Base-by-base conservation (phyloP, 2,888 invertebrate genomes). In the Platycheirus albimanus region DNA sequence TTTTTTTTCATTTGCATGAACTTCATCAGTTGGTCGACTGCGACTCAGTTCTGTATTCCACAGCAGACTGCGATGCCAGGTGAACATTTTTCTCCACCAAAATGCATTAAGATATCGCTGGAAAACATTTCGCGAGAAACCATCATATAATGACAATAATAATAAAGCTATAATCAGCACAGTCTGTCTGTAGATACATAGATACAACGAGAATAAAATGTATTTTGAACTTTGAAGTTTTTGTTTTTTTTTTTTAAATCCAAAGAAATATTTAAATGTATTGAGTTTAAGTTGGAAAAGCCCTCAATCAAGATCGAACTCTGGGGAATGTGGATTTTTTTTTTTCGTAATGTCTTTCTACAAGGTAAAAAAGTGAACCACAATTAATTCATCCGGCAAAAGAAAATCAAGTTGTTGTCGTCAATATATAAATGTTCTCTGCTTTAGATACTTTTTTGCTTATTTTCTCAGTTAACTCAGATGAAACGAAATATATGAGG, bases 391-490 rank as follows among this genome's bases (percentile, higher is more conserved):
- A 84, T 84, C 84, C 75, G 84, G 74, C 61, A 66, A 54, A 79
- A 70, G 74, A 79, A 79, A 84, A 84, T 84, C 84, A 84, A 84
- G 84, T 84, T 84, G 83, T 78, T 78, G 74, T 79, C 78, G 72
- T 78, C 81, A 56, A 77, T 63, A 74, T 54, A 43, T 64, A 10
- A 45, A 30, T 51, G 51, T 20, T 61, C 33, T 61, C 11, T 30
- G 33, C 24, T 15, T 43, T n/a, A n/a, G n/a, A n/a, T n/a, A n/a
- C n/a, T 20, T 61, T 20, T 61, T 11, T 30, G 33, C 24, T 15
- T 43, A 61, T 61, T 51, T 41, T 19, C 24, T 15, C 20, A 28
- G 30, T 45, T 58, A 33, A 17, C 11, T 38, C 36, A 72, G 69
- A 72, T 17, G 17, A 49, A 49, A 49, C 13, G 24, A n/a, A 49